A percentile compares a stretch with the other conserved stretches of the same genome.
These are phyloP conservation scores for Asarcornis scutulata DNA, from an alignment of 2,113 vertebrate genomes.

Conservation along the genomic window DNA sequence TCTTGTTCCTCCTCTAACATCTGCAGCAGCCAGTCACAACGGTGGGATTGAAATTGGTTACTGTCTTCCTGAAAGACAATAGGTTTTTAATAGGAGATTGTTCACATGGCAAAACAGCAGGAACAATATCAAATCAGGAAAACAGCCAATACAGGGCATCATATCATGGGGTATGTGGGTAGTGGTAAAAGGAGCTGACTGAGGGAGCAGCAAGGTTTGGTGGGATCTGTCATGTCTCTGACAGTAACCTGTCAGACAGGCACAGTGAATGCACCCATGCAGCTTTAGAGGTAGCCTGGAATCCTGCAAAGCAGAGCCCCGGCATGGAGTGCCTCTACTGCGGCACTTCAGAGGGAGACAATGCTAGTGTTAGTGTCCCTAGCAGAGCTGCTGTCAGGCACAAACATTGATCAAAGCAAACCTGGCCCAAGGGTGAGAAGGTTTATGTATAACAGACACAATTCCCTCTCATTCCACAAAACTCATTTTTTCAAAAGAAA, in stretches of 20 bases:
- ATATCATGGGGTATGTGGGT: background rate
- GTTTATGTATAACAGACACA: background rate
- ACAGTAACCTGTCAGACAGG: background rate
- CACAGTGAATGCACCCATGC: too few species aligned
- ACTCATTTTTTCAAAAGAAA: background rate
- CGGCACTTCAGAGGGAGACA: background rate
- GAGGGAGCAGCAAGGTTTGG: background rate
- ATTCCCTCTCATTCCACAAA: background rate
- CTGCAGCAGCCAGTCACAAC: accelerated
- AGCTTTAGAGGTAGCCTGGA: background rate
- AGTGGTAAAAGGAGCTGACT: background rate
- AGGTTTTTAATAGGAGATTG: background rate
- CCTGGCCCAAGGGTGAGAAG: background rate
- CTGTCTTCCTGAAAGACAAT: background rate
- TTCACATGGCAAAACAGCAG: background rate
- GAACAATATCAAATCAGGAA: background rate
- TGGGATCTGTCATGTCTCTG: background rate
- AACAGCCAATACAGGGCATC: background rate
- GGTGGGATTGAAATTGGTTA: background rate
- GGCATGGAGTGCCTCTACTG: background rate
- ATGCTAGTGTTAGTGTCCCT: accelerated
- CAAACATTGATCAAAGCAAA: background rate
- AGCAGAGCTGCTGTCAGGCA: background rate
- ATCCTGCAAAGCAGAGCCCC: background rate
- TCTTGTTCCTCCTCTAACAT: background rate